A percentile compares a stretch with the other conserved stretches of the same genome.
phyloP scores from a whole-genome alignment of 2,888 invertebrate species.

The Himalopsyche tibetana region DNA sequence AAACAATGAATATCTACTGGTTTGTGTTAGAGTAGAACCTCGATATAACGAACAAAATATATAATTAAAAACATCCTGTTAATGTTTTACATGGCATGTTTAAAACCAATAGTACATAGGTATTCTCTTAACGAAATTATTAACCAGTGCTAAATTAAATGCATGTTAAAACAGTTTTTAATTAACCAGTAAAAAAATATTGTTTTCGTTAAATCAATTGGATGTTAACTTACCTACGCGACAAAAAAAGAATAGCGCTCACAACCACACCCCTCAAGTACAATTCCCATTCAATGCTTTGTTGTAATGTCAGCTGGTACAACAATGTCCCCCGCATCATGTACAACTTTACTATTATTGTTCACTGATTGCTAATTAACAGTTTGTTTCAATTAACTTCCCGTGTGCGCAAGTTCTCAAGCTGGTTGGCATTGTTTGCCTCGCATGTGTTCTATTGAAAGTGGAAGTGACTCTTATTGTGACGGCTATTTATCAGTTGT shows the following conservation, averaged over 20 bases:
- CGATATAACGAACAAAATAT: too few relatives aligned
- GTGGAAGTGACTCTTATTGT: background rate
- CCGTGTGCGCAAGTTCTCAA: background rate
- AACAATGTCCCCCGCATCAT: background rate
- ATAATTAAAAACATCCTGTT: too few relatives aligned
- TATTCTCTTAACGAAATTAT: too few relatives aligned
- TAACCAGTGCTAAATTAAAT: too few relatives aligned
- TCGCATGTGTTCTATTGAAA: background rate
- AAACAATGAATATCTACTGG: too few relatives aligned
- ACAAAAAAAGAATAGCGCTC: background rate
- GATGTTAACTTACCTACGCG: background rate
- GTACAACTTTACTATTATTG: slow-evolving; percentile 26
- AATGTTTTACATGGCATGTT: too few relatives aligned
- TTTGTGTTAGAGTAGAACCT: too few relatives aligned
- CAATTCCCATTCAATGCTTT: background rate
- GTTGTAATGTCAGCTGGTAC: slow-evolving; percentile 1
- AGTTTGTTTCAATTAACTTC: slow-evolving; percentile 29
- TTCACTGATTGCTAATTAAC: slow-evolving; percentile 19
- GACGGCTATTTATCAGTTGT: background rate
- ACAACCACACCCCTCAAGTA: background rate
- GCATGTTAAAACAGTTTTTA: background rate
- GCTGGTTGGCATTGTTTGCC: background rate
- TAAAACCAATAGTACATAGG: too few relatives aligned
- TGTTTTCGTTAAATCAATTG: background rate
- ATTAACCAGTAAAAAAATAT: background rate